Evolutionary conservation across 2,888 invertebrate species (phyloP).

Genomic region (Dryobotodes eremita): DNA sequence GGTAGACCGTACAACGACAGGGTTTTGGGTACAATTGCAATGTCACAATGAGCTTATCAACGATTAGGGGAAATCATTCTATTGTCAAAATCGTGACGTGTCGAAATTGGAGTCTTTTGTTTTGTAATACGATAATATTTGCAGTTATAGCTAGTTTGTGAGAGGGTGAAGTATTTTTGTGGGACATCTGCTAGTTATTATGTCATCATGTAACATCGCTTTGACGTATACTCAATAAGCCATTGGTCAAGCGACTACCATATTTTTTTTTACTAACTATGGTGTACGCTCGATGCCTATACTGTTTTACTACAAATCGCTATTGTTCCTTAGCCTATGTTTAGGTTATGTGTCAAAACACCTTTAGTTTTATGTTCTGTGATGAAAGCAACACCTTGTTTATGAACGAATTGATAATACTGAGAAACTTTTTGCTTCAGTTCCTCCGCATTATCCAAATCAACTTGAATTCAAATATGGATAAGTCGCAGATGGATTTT

Average conservation of each 20-base stretch:
- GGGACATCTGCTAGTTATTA: slow-evolving; percentile 49
- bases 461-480: not conserved
- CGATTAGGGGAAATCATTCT: slow-evolving; percentile 65
- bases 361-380: not conserved
- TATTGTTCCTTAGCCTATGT: not conserved
- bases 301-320: not conserved
- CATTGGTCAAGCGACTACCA: not conserved
- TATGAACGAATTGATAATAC: not conserved
- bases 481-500: too few relatives aligned
- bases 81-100: slow-evolving; percentile 61
- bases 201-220: not conserved
- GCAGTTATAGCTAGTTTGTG: slow-evolving; percentile 20
- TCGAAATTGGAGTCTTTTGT: slow-evolving; percentile 61
- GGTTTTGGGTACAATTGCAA: slow-evolving; percentile 69
- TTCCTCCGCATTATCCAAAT: not conserved
- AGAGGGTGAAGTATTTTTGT: slow-evolving; percentile 37
- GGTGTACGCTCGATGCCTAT: not conserved
- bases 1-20: slow-evolving; percentile 44
- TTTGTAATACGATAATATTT: slow-evolving; percentile 61
- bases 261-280: not conserved
- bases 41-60: slow-evolving; percentile 68
- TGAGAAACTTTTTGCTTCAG: not conserved
- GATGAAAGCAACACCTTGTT: not conserved
- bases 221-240: not conserved
- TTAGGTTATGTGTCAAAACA: not conserved